Conservation (phyloP, 2,113 vertebrate genomes). For the Poeciliopsis retropinna region DNA sequence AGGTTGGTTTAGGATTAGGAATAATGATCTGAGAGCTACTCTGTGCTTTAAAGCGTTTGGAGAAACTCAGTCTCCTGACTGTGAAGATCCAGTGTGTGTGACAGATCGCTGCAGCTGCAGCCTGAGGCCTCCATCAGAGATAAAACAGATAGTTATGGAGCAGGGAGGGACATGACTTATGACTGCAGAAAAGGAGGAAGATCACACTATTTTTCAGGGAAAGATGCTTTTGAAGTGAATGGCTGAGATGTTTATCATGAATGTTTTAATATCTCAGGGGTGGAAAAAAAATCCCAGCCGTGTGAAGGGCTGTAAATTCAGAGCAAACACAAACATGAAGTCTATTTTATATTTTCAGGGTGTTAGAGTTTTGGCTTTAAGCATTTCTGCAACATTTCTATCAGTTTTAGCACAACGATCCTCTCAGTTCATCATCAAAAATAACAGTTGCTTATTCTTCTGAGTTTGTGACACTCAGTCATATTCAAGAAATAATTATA, state of each 20-base stretch:
- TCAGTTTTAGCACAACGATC: background rate
- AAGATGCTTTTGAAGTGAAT: constrained; percentile 3
- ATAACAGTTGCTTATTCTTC: background rate
- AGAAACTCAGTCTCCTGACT: constrained; percentile 5
- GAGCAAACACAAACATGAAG: background rate
- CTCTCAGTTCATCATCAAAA: background rate
- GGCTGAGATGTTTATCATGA: constrained; percentile 15
- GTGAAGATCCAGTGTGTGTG: constrained; percentile 46
- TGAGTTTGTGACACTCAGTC: background rate
- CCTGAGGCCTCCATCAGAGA: constrained; percentile 38
- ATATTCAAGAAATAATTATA: no score
- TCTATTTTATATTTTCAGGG: background rate
- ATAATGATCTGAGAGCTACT: constrained; percentile 1
- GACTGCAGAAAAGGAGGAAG: constrained; percentile 12
- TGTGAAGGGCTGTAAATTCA: constrained; percentile 6
- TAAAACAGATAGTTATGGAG: constrained; percentile 38
- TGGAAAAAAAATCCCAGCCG: background rate
- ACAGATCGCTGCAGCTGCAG: constrained; percentile 57
- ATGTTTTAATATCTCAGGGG: constrained; percentile 10
- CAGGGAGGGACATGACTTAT: constrained; percentile 35
- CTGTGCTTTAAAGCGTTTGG: constrained; percentile 7
- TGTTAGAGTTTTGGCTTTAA: background rate
- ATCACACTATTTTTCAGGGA: constrained; percentile 32
- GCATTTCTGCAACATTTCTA: background rate
- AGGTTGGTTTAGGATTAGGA: background rate